A percentile compares a stretch with the other conserved stretches of the same genome.
phyloP scores from a whole-genome alignment of 1,140 invertebrate genomes.

The Dinoponera quadriceps region DNA sequence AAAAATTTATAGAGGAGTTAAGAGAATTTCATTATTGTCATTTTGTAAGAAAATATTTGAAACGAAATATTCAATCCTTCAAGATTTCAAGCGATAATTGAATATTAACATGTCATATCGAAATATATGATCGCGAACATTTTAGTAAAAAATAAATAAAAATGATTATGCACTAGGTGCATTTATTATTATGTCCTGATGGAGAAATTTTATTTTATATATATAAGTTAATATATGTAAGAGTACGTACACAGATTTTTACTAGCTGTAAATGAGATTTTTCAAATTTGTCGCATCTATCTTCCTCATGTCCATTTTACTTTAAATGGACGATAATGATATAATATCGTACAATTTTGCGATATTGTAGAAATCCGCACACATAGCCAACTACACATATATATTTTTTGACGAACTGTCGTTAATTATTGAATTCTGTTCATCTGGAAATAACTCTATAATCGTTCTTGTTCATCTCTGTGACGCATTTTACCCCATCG shows the following conservation, averaged over 20 bases:
- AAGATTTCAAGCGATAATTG: not conserved
- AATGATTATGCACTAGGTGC: not conserved
- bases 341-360: not conserved
- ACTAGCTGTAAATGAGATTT: not conserved
- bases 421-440: slow-evolving; percentile 21
- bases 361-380: slow-evolving; percentile 12
- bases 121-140: not conserved
- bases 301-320: not conserved
- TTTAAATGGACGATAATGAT: not conserved
- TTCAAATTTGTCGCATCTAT: not conserved
- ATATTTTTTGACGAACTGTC: slow-evolving; percentile 3
- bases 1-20: not conserved
- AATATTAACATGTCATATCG: not conserved
- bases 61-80: not conserved
- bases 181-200: slow-evolving; percentile 3
- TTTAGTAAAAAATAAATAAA: too few relatives aligned
- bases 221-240: not conserved
- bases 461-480: not conserved
- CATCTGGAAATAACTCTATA: slow-evolving; percentile 1
- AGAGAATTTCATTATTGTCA: not conserved
- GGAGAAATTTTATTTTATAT: slow-evolving; percentile 1
- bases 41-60: not conserved
- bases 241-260: not conserved
- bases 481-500: not conserved
- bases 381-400: not conserved